These are phyloP conservation scores for Cenopis cana DNA, from an alignment of 2,888 invertebrate species.

Conservation along the genomic window DNA sequence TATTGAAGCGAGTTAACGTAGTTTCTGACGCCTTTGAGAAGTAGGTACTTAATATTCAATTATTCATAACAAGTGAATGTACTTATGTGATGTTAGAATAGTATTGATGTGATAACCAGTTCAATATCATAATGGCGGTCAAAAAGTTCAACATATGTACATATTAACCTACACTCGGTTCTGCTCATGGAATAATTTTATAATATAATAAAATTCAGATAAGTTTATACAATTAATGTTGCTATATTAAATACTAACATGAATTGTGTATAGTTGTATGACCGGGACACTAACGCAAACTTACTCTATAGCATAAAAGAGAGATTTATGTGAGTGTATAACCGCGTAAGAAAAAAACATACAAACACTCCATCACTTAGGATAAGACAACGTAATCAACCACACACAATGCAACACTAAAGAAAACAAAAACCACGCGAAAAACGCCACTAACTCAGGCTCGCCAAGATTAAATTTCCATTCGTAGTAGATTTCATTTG, in stretches of 20 bases:
- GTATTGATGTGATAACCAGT: not conserved
- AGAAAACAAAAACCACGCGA: constrained; percentile 47
- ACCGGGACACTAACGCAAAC: not conserved
- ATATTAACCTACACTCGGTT: too few species aligned
- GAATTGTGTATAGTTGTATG: too few species aligned
- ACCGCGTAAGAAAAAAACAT: constrained; percentile 22
- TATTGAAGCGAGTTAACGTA: constrained; percentile 12
- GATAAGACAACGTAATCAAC: constrained; percentile 42
- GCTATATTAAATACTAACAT: too few species aligned
- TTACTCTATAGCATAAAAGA: not conserved
- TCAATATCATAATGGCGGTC: not conserved
- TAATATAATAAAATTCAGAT: too few species aligned
- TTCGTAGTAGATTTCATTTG: constrained; percentile 69
- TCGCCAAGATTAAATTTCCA: constrained; percentile 62
- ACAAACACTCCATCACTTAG: constrained; percentile 33
- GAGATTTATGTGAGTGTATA: not conserved
- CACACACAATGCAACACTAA: constrained; percentile 37
- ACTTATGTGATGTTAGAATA: not conserved
- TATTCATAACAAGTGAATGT: not conserved
- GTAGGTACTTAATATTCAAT: not conserved
- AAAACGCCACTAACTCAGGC: constrained; percentile 50
- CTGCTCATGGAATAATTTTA: too few species aligned
- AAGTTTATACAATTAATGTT: too few species aligned
- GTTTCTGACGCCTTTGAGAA: not conserved
- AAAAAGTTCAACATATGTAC: too few species aligned